These are phyloP conservation scores for Acanthornis magna DNA, from an alignment of 2,797 vertebrate species.

Conservation along the genomic window DNA sequence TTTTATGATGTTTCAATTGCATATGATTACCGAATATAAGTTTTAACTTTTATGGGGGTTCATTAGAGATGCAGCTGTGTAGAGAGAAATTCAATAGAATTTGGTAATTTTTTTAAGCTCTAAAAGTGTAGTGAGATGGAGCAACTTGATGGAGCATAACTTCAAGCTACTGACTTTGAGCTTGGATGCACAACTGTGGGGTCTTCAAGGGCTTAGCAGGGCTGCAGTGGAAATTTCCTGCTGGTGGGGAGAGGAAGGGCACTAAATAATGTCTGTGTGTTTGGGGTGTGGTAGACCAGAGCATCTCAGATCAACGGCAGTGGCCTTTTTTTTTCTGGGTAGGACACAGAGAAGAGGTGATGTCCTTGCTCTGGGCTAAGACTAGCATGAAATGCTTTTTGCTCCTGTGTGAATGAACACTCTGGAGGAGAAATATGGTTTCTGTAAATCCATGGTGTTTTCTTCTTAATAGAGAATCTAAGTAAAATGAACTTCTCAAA, in stretches of 20 bases:
- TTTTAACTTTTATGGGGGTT: conserved; percentile 64
- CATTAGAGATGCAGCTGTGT: conserved; percentile 56
- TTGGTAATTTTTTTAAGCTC: conserved; percentile 2
- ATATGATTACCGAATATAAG: conserved; percentile 53
- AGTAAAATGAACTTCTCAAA: conserved; percentile 41
- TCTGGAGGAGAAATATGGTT: not conserved
- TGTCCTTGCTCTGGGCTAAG: not conserved
- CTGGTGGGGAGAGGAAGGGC: not conserved
- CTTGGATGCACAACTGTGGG: not conserved
- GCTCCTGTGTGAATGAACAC: not conserved
- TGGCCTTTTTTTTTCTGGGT: not conserved
- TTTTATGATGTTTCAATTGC: conserved; percentile 67
- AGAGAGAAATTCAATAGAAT: conserved; percentile 55
- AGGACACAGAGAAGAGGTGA: not conserved
- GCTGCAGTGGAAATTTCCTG: not conserved
- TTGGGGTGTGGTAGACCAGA: not conserved
- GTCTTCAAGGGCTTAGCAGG: not conserved
- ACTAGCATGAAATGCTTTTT: not conserved
- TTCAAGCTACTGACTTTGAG: not conserved
- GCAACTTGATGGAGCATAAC: conserved; percentile 9
- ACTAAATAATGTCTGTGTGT: not conserved
- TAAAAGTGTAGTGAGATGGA: conserved; percentile 42
- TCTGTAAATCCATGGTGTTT: not conserved
- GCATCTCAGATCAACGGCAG: not conserved
- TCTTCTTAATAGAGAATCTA: conserved; percentile 7